Evolutionary conservation across 2,888 invertebrate species (phyloP).

Genomic region (Strigamia maritima): DNA sequence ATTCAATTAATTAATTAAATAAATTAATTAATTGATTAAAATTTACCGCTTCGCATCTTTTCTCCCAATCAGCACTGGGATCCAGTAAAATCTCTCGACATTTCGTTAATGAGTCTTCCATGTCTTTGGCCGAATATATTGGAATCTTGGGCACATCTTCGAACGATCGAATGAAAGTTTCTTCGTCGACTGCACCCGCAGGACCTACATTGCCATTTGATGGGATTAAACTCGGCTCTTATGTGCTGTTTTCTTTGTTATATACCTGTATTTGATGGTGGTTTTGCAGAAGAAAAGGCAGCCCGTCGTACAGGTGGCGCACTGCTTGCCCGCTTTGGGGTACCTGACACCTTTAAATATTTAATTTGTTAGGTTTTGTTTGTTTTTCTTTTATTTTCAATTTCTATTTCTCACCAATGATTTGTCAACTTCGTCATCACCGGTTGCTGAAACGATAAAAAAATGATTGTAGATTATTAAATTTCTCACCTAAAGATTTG

Average conservation of each 20-base stretch:
- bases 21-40: background rate
- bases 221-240: no score
- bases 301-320: conserved; percentile 36
- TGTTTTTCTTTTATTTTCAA: background rate
- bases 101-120: conserved; percentile 74
- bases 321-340: conserved; percentile 37
- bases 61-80: conserved; percentile 86
- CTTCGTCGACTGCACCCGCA: conserved; percentile 86
- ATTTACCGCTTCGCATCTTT: conserved; percentile 78
- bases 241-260: background rate
- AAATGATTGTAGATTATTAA: background rate
- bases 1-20: background rate
- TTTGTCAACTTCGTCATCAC: conserved; percentile 33
- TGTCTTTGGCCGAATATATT: conserved; percentile 69
- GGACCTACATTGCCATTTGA: no score
- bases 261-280: conserved; percentile 7
- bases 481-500: background rate
- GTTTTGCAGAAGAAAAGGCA: conserved; percentile 18
- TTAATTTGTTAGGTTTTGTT: background rate
- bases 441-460: background rate
- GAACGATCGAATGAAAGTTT: conserved; percentile 80
- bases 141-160: conserved; percentile 76
- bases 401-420: background rate
- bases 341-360: background rate
- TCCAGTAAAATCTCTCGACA: conserved; percentile 74